phyloP scores from a whole-genome alignment of 2,888 invertebrate species.

The Chironomus tentans region DNA sequence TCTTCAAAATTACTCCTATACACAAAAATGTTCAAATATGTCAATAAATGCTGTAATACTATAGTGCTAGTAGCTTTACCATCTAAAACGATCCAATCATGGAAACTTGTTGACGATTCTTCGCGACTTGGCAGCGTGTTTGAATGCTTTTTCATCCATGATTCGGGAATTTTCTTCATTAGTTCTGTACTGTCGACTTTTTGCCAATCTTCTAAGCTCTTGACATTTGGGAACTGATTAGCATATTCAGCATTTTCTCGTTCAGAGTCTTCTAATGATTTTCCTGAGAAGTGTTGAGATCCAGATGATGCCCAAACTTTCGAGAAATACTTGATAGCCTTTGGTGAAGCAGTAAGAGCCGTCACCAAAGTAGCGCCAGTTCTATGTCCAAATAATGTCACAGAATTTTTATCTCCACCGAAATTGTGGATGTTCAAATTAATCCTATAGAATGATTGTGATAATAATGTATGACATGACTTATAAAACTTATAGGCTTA shows the following conservation, averaged over 20 bases:
- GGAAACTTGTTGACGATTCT: slow-evolving; percentile 50
- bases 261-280: slow-evolving; percentile 51
- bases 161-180: slow-evolving; percentile 59
- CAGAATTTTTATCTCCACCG: slow-evolving; percentile 67
- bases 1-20: slow-evolving; percentile 46
- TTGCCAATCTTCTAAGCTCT: slow-evolving; percentile 51
- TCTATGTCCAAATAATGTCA: slow-evolving; percentile 75
- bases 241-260: slow-evolving; percentile 51
- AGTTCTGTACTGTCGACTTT: slow-evolving; percentile 48
- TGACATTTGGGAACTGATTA: slow-evolving; percentile 43
- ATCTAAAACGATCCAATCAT: slow-evolving; percentile 71
- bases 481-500: background rate
- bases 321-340: slow-evolving; percentile 58
- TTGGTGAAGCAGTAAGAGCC: slow-evolving; percentile 52
- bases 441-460: slow-evolving; percentile 40
- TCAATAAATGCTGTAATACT: too few species aligned
- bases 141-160: slow-evolving; percentile 55
- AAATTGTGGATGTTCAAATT: slow-evolving; percentile 73
- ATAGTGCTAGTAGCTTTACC: slow-evolving; percentile 39
- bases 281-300: slow-evolving; percentile 62
- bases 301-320: slow-evolving; percentile 74
- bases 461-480: background rate
- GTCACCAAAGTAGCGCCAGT: slow-evolving; percentile 79
- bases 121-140: slow-evolving; percentile 45
- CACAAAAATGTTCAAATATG: too few species aligned